These are phyloP conservation scores for Myathropa florea DNA, from an alignment of 2,888 invertebrate species.

Conservation along the genomic window DNA sequence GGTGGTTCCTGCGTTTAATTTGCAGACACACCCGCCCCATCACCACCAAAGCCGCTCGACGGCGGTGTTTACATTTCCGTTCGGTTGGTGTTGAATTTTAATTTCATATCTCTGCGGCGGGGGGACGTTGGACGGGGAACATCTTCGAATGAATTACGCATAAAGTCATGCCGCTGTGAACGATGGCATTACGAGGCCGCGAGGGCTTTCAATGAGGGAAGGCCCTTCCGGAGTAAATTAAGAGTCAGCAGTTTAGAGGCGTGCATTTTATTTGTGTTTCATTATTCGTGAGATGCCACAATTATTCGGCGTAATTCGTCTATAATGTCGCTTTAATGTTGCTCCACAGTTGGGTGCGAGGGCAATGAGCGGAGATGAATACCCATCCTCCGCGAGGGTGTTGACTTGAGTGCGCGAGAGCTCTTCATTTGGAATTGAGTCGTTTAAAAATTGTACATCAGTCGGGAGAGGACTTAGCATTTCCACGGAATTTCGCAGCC, in stretches of 20 bases:
- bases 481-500: neutral
- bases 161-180: neutral
- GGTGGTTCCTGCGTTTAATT: conserved; percentile 11
- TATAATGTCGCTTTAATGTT: neutral
- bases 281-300: neutral
- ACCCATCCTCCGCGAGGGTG: no score
- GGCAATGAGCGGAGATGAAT: no score
- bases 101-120: conserved; percentile 29
- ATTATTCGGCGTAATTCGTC: neutral
- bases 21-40: neutral
- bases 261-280: conserved; percentile 16
- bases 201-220: neutral
- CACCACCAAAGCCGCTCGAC: neutral
- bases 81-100: conserved; percentile 31
- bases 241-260: conserved; percentile 1
- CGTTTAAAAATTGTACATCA: neutral
- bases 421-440: neutral
- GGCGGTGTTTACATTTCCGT: conserved; percentile 2
- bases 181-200: neutral
- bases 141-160: conserved; percentile 14
- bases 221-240: conserved; percentile 11
- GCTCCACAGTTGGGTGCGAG: neutral
- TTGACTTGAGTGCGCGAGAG: neutral
- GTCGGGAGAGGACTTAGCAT: neutral
- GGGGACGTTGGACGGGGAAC: conserved; percentile 5